Evolutionary conservation across 2,113 vertebrate species (phyloP).

Genomic region (Siniperca chuatsi): DNA sequence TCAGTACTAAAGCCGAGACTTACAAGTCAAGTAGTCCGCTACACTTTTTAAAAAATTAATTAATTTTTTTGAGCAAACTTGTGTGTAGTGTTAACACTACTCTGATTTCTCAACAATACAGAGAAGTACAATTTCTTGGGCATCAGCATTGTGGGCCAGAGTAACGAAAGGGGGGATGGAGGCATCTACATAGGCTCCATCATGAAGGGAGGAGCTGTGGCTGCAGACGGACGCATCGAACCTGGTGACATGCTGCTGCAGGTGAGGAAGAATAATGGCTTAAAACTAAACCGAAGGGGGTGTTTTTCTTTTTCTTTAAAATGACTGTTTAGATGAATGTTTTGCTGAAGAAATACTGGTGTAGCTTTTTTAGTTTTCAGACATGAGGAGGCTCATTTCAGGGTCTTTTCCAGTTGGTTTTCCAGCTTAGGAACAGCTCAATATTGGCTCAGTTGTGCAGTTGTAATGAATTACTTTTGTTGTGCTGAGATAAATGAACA

Average conservation of each 20-base stretch:
- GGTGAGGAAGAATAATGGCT: conserved; percentile 72
- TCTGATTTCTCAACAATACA: conserved; percentile 56
- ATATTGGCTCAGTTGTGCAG: not conserved
- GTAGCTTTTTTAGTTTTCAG: not conserved
- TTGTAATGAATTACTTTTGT: not conserved
- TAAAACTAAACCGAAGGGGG: not conserved
- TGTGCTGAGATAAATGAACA: not conserved
- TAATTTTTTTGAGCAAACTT: not conserved
- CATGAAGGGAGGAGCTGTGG: conserved; percentile 94
- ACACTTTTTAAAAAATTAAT: not conserved
- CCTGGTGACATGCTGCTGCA: conserved; percentile 94
- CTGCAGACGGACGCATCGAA: conserved; percentile 92
- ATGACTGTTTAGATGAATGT: not conserved
- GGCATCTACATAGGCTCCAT: conserved; percentile 95
- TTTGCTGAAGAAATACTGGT: not conserved
- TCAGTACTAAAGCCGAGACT: not conserved
- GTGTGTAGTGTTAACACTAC: not conserved
- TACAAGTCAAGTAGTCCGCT: no score
- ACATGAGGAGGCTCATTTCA: not conserved
- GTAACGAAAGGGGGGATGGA: conserved; percentile 91
- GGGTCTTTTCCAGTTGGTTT: not conserved
- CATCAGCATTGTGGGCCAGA: conserved; percentile 94
- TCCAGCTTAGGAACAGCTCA: not conserved
- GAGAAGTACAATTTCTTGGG: conserved; percentile 96
- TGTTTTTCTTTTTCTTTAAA: not conserved